A percentile compares a stretch with the other conserved stretches of the same genome.
These are phyloP conservation scores for Dermatemys mawii DNA, from an alignment of 2,113 vertebrate species.

Conservation along the genomic window DNA sequence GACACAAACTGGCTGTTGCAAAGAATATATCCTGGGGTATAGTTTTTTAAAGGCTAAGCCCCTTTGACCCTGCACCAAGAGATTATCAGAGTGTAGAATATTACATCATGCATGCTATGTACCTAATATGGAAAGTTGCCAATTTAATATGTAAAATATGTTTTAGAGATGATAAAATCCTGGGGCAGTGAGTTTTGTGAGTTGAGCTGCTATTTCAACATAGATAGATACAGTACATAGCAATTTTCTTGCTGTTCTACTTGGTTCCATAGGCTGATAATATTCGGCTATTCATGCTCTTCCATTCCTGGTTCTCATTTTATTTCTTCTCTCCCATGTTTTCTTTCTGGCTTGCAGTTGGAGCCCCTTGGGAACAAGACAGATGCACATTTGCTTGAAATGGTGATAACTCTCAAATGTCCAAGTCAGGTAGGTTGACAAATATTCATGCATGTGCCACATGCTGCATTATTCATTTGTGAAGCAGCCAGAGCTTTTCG, in stretches of 20 bases:
- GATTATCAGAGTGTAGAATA: fast-evolving
- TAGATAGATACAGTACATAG: fast-evolving
- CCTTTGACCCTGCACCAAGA: neutral
- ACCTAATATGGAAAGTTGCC: neutral
- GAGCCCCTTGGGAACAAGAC: constrained; percentile 77
- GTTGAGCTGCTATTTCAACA: neutral
- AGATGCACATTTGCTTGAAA: constrained; percentile 26
- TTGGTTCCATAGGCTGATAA: neutral
- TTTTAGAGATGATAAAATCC: neutral
- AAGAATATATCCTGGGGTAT: neutral
- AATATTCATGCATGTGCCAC: neutral
- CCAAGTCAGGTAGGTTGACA: constrained; percentile 69
- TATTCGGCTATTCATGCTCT: neutral
- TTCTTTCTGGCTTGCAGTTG: constrained; percentile 65
- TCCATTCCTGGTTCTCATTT: neutral
- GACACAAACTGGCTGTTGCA: neutral
- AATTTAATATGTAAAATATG: neutral
- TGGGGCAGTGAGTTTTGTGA: neutral
- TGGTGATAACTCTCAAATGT: constrained; percentile 56
- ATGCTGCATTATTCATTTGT: neutral
- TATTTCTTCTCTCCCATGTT: neutral
- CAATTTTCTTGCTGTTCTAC: neutral
- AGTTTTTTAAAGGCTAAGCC: neutral
- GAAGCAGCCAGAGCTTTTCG: neutral
- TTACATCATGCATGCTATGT: fast-evolving